A percentile compares a stretch with the other conserved stretches of the same genome.
Conservation (phyloP, 2,797 vertebrate genomes). For the Etheostoma nigrum region DNA sequence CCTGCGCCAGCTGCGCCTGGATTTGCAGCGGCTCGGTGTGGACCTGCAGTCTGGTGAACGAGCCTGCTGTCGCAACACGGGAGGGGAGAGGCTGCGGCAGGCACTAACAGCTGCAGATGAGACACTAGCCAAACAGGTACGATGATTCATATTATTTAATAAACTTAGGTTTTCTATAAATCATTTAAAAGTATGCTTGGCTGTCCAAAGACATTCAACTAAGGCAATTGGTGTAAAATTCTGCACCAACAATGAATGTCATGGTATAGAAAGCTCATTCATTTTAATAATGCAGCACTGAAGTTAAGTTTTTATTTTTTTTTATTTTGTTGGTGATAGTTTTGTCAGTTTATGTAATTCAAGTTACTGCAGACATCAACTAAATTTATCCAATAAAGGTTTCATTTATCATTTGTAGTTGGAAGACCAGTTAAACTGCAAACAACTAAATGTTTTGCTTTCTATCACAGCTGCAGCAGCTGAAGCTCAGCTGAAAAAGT, state of each 20-base stretch:
- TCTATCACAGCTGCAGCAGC: background rate
- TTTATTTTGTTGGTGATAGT: background rate
- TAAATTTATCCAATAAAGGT: background rate
- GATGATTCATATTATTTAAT: background rate
- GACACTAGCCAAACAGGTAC: conserved; percentile 93
- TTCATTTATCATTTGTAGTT: background rate
- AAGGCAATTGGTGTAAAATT: background rate
- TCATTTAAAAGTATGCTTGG: background rate
- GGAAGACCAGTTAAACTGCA: background rate
- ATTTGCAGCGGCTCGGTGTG: conserved; percentile 87
- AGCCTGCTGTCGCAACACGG: conserved; percentile 95
- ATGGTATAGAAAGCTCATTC: background rate
- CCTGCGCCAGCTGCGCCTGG: conserved; percentile 88
- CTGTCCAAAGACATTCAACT: background rate
- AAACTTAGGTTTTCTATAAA: background rate
- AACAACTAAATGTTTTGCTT: background rate
- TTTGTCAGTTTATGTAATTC: background rate
- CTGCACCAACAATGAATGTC: background rate
- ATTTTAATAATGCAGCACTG: too few relatives aligned
- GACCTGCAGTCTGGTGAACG: conserved; percentile 93
- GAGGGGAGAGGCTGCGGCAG: conserved; percentile 90
- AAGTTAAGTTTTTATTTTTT: too few relatives aligned
- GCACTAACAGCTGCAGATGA: conserved; percentile 88
- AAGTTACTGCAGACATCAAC: background rate
- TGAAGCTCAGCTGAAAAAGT: background rate